Base-by-base conservation (phyloP, 2,113 vertebrate genomes). In the Ptilorrhoa leucosticta region DNA sequence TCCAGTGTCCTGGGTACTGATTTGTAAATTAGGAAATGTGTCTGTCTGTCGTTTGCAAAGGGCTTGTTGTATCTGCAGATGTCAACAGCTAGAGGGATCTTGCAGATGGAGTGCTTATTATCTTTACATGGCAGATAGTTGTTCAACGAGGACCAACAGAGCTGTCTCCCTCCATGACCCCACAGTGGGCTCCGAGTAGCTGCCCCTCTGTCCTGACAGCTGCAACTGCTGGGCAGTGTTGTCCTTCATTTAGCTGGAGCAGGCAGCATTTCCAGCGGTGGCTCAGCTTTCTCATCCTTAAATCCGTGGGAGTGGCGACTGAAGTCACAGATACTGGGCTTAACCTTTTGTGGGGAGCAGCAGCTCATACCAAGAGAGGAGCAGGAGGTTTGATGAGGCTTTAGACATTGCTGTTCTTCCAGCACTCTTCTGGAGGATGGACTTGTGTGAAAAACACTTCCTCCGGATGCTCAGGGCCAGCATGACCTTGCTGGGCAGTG, bases 101-200 rank as follows among this genome's bases (percentile, higher is more conserved):
- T 77, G 45, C 30, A 68, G 75, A 28, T 37, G 42, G 31, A 92
- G 21, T 17, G 1, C 0, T 37, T 42, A 16, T 48, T 68, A 42
- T 63, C 75, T 83, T 87, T 18, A 26, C 4, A 1, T 19, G 45
- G 11, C 68, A 81, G n/a, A 45, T 4, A 69, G 37, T 16, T 69
- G 63, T 53, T 71, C 37, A 40, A 42, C 1, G 16, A 33, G 26
- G 33, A 83, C n/a, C 9, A 80, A 7, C 5, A 61, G 50, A 9
- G 0, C 20, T 72, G n/a, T 24, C 11, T 80, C 23, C 35, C 37
- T 79, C n/a, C 0, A 1, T 50, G 37, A 45, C 45, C 6, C 30
- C 0, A 0, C 15, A 22, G 40, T 6, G 24, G n/a, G 24, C 11
- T 64, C n/a, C 30, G 0, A 5, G 64, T 19, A 17, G 35, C 56